Base-by-base conservation (phyloP, 2,113 vertebrate species). In the Eubucco bourcierii region DNA sequence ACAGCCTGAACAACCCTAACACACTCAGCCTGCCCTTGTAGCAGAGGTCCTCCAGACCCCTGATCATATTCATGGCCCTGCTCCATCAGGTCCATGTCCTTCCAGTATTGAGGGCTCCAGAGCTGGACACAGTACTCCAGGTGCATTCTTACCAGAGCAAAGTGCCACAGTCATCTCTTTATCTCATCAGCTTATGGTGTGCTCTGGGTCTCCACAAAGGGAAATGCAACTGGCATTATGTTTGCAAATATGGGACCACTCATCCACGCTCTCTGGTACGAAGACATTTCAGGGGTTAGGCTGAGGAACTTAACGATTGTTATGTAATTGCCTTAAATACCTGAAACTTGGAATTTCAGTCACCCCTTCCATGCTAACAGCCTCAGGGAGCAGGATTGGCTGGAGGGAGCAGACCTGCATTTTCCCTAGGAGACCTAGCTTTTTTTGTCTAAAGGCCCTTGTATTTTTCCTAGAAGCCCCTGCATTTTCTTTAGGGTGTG, bases 191-290 rank as follows among this genome's bases (percentile, higher is more conserved):
- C 76, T 80, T 73, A 23, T 65, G 64, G 7, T 7, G 2, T 46
- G 6, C 18, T 87, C 29, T n/a, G 12, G 3, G 3, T 75, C 17
- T 88, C 29, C 29, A 67, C n/a, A 90, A 80, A 66, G 52, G 23
- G 78, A 55, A 20, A 7, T 53, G 6, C 9, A 0, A 0, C 39
- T 66, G 7, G 15, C 21, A 18, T 11, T 3, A n/a, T 50, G 29
- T 74, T 66, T 71, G 7, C 37, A 60, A 64, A 55, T 5, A 10
- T 0, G 3, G 47, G 16, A 84, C 60, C 0, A 5, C 13, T 80
- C 24, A 9, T 67, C 12, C 3, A 0, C 2, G 1, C 31, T 81
- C 16, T 78, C 12, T 6, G 6, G 4, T 75, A 10, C 71, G 0
- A 2, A 59, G 27, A 27, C 9, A 39, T 7, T 77, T 90, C 31